Percentiles rank a stretch among this genome's conserved stretches.
These are phyloP conservation scores for Rhinophrynus dorsalis DNA, from an alignment of 2,797 vertebrate genomes.

Conservation along the genomic window DNA sequence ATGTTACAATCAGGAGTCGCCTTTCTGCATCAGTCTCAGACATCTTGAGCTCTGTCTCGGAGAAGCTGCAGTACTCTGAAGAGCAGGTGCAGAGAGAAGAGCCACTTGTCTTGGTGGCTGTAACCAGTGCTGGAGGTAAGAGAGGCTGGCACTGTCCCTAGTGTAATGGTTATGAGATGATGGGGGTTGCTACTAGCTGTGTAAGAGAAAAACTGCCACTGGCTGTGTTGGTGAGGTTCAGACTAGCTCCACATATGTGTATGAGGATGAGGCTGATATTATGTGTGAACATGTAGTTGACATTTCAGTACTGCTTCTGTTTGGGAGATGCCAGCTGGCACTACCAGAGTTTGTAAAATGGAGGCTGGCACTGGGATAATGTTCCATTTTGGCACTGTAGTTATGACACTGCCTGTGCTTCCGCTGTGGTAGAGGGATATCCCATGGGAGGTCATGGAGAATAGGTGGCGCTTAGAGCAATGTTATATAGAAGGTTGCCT, in stretches of 20 bases:
- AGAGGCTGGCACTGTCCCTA: background rate
- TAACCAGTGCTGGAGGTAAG: constrained; percentile 88
- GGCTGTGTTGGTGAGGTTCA: background rate
- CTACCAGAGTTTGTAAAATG: too few relatives aligned
- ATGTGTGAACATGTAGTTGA: background rate
- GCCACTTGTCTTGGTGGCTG: constrained; percentile 85
- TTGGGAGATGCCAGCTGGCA: too few relatives aligned
- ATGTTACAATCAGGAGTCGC: constrained; percentile 92
- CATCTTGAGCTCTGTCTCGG: constrained; percentile 87
- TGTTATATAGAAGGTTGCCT: too few relatives aligned
- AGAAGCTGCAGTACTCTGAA: constrained; percentile 94
- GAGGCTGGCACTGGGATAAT: too few relatives aligned
- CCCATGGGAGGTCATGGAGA: too few relatives aligned
- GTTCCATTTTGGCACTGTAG: too few relatives aligned
- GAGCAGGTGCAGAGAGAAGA: constrained; percentile 83
- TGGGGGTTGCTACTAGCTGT: background rate
- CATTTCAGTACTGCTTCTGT: too few relatives aligned
- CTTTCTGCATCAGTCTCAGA: constrained; percentile 93
- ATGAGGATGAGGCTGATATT: background rate
- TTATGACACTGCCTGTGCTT: rapidly evolving
- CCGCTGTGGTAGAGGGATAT: too few relatives aligned
- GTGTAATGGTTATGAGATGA: too few relatives aligned
- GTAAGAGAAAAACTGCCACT: background rate
- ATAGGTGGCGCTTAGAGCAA: too few relatives aligned
- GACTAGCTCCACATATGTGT: background rate